These are phyloP conservation scores for Paratrypauchen microcephalus DNA, from an alignment of 2,797 vertebrate species.

Conservation along the genomic window DNA sequence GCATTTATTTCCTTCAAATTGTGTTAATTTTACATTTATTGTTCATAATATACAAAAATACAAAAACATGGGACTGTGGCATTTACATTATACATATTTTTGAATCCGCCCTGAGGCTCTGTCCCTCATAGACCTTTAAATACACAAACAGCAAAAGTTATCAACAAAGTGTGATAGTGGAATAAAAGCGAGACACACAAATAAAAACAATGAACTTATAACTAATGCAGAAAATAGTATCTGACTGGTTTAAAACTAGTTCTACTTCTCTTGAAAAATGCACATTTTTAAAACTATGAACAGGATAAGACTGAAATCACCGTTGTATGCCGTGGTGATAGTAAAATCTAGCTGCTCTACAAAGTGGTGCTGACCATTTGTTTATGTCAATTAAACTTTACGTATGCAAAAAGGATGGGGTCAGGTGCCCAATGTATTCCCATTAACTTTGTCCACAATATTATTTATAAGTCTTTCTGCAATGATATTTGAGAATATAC, in stretches of 20 bases:
- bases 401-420: slow-evolving; percentile 15
- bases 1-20: slow-evolving; percentile 53
- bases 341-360: slow-evolving; percentile 66
- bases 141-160: slow-evolving; percentile 46
- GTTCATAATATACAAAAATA: slow-evolving; percentile 71
- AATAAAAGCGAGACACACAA: slow-evolving; percentile 58
- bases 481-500: slow-evolving; percentile 16
- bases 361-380: slow-evolving; percentile 31
- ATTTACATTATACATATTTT: slow-evolving; percentile 28
- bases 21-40: slow-evolving; percentile 69
- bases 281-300: slow-evolving; percentile 41
- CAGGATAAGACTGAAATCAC: slow-evolving; percentile 37
- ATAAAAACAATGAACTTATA: slow-evolving; percentile 46
- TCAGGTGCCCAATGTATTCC: slow-evolving; percentile 58
- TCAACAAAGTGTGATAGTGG: slow-evolving; percentile 38
- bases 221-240: slow-evolving; percentile 20
- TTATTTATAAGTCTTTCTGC: slow-evolving; percentile 18
- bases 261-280: slow-evolving; percentile 30
- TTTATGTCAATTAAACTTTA: slow-evolving; percentile 19
- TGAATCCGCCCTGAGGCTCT: slow-evolving; percentile 38
- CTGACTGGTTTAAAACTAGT: slow-evolving; percentile 39
- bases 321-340: slow-evolving; percentile 36
- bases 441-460: slow-evolving; percentile 19
- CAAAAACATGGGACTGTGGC: slow-evolving; percentile 53
- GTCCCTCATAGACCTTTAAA: slow-evolving; percentile 56